phyloP scores from a whole-genome alignment of 2,113 vertebrate genomes.

The Laticauda laticaudata region DNA sequence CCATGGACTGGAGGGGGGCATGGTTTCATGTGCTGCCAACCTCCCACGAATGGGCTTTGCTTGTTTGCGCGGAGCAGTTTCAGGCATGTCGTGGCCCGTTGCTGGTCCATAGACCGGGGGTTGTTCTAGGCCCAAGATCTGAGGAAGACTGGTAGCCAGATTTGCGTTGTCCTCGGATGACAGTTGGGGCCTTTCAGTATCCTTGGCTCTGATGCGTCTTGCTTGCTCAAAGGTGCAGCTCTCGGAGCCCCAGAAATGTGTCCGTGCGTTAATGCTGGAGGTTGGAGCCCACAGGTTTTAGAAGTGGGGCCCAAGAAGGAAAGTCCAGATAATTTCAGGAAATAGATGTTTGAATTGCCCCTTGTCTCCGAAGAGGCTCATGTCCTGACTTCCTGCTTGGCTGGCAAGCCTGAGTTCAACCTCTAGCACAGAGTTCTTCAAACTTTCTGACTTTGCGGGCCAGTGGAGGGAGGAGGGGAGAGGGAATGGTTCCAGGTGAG shows the following conservation, averaged over 20 bases:
- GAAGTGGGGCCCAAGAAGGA: neutral
- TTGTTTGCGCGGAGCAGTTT: too few relatives aligned
- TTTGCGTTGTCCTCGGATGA: neutral
- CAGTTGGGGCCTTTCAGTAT: neutral
- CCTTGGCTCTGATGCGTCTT: neutral
- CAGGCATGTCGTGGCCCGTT: too few relatives aligned
- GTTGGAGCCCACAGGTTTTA: neutral
- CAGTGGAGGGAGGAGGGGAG: neutral
- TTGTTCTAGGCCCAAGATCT: too few relatives aligned
- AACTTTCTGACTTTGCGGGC: neutral
- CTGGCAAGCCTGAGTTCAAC: neutral
- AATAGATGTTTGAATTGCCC: neutral
- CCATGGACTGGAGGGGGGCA: rapidly evolving
- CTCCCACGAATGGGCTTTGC: too few relatives aligned
- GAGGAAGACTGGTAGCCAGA: neutral
- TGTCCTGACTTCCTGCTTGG: neutral
- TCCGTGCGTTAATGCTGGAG: neutral
- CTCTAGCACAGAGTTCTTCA: neutral
- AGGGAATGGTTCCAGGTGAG: neutral
- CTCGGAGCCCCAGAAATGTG: neutral
- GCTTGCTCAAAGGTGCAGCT: neutral
- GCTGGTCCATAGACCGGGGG: too few relatives aligned
- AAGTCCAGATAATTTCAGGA: neutral
- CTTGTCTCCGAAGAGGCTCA: neutral
- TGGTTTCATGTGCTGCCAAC: too few relatives aligned